A percentile compares a stretch with the other conserved stretches of the same genome.
Conservation (phyloP, 2,113 vertebrate genomes). For the Morone chrysops region DNA sequence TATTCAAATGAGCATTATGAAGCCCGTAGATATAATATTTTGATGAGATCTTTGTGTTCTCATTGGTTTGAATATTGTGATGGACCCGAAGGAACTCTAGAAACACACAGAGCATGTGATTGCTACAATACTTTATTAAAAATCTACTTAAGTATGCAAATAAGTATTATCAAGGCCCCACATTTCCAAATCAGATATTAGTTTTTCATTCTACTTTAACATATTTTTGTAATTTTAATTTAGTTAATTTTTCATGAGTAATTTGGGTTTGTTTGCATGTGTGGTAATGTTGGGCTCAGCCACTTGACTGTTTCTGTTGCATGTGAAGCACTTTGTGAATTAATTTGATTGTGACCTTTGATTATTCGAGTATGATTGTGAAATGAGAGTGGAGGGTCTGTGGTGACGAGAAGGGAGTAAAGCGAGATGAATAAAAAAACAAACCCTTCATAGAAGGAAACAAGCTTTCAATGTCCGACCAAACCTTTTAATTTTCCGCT, state of each 20-base stretch:
- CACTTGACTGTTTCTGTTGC: conserved; percentile 38
- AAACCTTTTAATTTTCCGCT: conserved; percentile 84
- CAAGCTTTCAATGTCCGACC: conserved; percentile 73
- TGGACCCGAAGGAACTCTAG: conserved; percentile 36
- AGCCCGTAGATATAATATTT: conserved; percentile 46
- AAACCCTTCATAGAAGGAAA: conserved; percentile 70
- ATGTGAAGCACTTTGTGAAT: conserved; percentile 45
- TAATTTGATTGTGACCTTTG: conserved; percentile 53
- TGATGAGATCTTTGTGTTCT: conserved; percentile 47
- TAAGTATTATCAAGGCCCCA: conserved; percentile 24
- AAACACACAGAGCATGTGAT: conserved; percentile 34
- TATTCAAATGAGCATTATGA: conserved; percentile 49
- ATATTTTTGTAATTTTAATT: conserved; percentile 16
- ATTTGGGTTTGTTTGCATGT: not conserved
- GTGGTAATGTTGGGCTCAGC: not conserved
- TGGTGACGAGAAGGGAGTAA: not conserved
- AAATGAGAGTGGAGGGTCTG: conserved; percentile 27
- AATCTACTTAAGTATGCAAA: conserved; percentile 54
- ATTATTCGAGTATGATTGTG: conserved; percentile 51
- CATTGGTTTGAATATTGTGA: conserved; percentile 41
- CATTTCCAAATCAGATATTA: conserved; percentile 39
- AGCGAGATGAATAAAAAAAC: conserved; percentile 51
- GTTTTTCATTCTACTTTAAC: conserved; percentile 12
- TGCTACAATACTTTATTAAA: conserved; percentile 53
- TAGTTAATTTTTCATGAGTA: not conserved